Evolutionary conservation across 2,888 invertebrate species (phyloP).

Genomic region (Patella ulyssiponensis): DNA sequence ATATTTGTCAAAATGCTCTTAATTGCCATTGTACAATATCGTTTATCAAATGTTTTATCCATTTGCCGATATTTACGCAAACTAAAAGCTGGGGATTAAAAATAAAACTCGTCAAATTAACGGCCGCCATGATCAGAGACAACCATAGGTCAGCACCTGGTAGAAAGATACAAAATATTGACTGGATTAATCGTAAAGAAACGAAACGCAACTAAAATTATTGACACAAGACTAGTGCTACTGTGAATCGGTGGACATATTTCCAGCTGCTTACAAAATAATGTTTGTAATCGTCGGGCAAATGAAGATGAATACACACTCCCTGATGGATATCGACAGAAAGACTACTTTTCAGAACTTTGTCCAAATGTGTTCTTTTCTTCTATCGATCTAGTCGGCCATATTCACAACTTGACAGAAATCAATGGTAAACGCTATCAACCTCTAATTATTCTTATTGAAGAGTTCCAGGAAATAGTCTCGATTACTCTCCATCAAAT

Average conservation of each 20-base stretch:
- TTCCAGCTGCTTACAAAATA: constrained; percentile 9
- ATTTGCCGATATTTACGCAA: constrained; percentile 11
- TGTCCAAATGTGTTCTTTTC: constrained; percentile 31
- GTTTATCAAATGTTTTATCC: constrained; percentile 2
- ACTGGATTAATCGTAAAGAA: constrained; percentile 9
- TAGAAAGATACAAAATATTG: constrained; percentile 2
- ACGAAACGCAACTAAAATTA: constrained; percentile 12
- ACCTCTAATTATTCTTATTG: constrained; percentile 12
- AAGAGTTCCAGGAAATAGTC: background rate
- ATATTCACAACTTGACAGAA: background rate
- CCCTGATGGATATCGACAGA: constrained; percentile 9
- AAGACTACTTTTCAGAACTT: constrained; percentile 8
- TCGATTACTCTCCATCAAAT: constrained; percentile 1
- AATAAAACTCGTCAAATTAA: background rate
- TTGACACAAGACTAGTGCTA: constrained; percentile 7
- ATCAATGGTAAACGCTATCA: background rate
- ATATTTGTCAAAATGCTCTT: constrained; percentile 9
- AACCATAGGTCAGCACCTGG: constrained; percentile 11
- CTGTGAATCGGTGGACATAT: constrained; percentile 9
- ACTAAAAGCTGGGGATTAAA: constrained; percentile 4
- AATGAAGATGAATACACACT: constrained; percentile 13
- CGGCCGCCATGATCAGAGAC: background rate
- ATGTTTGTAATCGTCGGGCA: constrained; percentile 6
- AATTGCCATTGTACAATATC: constrained; percentile 9
- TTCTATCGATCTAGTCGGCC: constrained; percentile 18